These are phyloP conservation scores for Martes martes DNA, from an alignment of 2,113 vertebrate species.

Conservation along the genomic window DNA sequence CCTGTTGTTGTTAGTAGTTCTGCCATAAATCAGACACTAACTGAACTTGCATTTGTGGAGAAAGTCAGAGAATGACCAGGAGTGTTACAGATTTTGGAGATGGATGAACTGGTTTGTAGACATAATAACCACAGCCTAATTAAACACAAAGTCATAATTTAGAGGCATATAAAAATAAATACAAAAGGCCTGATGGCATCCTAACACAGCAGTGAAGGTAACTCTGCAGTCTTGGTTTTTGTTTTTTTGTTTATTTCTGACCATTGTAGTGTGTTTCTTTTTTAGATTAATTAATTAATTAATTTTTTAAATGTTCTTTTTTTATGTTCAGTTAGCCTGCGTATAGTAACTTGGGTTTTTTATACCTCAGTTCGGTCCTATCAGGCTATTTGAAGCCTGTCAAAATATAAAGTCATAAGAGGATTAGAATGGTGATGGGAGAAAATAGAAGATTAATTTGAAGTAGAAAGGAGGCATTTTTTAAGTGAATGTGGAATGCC, in stretches of 20 bases:
- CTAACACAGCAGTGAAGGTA: background rate
- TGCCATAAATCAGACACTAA: background rate
- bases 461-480: slow-evolving; percentile 63
- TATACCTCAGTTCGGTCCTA: slow-evolving; percentile 40
- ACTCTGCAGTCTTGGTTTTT: background rate
- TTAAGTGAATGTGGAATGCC: slow-evolving; percentile 66
- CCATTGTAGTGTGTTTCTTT: background rate
- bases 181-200: background rate
- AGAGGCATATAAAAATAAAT: background rate
- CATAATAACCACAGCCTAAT: slow-evolving; percentile 20
- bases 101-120: slow-evolving; percentile 31
- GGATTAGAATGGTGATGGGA: slow-evolving; percentile 29
- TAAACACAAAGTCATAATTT: slow-evolving; percentile 43
- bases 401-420: slow-evolving; percentile 62
- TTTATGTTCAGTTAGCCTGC: background rate
- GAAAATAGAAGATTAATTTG: slow-evolving; percentile 66
- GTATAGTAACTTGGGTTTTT: background rate
- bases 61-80: slow-evolving; percentile 2
- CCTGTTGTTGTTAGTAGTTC: slow-evolving; percentile 29
- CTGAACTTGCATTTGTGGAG: background rate
- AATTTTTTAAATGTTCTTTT: background rate
- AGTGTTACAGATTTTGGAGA: background rate
- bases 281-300: background rate
- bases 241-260: slow-evolving; percentile 51
- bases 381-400: slow-evolving; percentile 65